phyloP scores from a whole-genome alignment of 2,797 vertebrate species.

The Heteromormyrus szaboi region DNA sequence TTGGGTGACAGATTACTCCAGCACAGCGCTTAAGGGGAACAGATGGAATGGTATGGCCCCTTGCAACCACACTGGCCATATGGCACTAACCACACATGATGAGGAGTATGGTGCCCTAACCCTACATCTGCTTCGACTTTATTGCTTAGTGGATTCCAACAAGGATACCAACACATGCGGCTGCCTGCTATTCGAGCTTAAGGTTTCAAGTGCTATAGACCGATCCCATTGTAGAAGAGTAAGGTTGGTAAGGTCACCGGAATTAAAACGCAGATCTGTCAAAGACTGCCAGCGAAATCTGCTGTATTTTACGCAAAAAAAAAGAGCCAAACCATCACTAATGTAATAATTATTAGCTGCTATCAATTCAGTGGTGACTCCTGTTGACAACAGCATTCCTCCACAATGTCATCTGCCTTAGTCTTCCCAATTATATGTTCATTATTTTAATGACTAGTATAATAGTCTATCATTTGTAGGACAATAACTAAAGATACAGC shows the following conservation, averaged over 20 bases:
- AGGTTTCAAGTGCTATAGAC: not conserved
- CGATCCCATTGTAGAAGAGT: not conserved
- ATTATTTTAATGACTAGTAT: not conserved
- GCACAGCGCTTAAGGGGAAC: not conserved
- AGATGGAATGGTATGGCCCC: not conserved
- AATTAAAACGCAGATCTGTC: not conserved
- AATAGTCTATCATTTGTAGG: not conserved
- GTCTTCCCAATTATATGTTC: not conserved
- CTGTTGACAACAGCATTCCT: not conserved
- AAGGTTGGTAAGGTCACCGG: not conserved
- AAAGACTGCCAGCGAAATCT: not conserved
- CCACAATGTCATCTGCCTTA: not conserved
- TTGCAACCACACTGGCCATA: not conserved
- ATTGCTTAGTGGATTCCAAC: not conserved
- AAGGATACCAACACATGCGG: not conserved
- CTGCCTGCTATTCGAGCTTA: not conserved
- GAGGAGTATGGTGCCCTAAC: not conserved
- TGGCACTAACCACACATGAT: not conserved
- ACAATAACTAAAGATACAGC: not conserved
- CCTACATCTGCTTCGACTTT: not conserved
- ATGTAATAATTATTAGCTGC: not conserved
- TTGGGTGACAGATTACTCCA: not conserved
- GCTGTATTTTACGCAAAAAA: not conserved
- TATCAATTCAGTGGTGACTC: not conserved
- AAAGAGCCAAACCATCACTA: not conserved